phyloP scores from a whole-genome alignment of 2,888 invertebrate genomes.

The Chymomyza caudatula region DNA sequence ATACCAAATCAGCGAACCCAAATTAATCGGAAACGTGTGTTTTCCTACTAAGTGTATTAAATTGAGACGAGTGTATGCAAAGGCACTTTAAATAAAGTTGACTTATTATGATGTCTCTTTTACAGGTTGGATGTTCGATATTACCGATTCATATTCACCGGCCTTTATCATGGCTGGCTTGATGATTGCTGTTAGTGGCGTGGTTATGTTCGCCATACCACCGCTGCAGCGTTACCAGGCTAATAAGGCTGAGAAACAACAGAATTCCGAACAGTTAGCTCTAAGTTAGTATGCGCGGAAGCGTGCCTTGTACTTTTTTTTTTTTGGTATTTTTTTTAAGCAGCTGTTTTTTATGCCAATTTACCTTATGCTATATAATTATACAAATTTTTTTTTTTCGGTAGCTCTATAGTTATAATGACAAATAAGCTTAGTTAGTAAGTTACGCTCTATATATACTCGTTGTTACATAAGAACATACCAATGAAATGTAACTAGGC shows the following conservation, averaged over 20 bases:
- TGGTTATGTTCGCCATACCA: slow-evolving; percentile 92
- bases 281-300: slow-evolving; percentile 55
- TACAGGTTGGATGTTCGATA: slow-evolving; percentile 91
- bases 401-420: background rate
- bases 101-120: slow-evolving; percentile 7
- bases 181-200: slow-evolving; percentile 90
- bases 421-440: background rate
- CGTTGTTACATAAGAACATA: background rate
- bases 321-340: background rate
- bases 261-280: slow-evolving; percentile 61
- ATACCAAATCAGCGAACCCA: no score
- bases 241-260: slow-evolving; percentile 43
- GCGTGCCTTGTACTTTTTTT: background rate
- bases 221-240: slow-evolving; percentile 80
- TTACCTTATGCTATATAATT: background rate
- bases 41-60: no score
- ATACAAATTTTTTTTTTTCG: background rate
- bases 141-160: slow-evolving; percentile 86
- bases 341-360: background rate
- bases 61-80: no score
- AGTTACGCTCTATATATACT: background rate
- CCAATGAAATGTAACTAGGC: background rate
- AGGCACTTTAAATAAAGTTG: background rate
- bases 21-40: no score
- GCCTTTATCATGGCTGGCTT: slow-evolving; percentile 93